Evolutionary conservation across 2,888 invertebrate genomes (phyloP).

Genomic region (Ernsta delagoae): DNA sequence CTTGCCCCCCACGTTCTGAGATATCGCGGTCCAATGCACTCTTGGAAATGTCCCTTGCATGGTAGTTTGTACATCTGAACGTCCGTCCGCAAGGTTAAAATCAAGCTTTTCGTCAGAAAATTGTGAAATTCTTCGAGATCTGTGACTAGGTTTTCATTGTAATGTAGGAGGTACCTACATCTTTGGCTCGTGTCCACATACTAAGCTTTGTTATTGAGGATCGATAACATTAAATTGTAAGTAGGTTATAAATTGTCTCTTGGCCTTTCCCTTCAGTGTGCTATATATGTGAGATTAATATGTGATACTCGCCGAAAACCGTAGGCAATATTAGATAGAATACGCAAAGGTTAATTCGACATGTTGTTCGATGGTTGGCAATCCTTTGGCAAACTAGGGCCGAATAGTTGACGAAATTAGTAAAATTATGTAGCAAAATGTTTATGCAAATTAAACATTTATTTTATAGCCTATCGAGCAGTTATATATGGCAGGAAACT

Average conservation of each 20-base stretch:
- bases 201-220: not conserved
- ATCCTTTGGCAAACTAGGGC: not conserved
- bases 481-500: too few species aligned
- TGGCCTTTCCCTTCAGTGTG: not conserved
- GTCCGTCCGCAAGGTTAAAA: too few species aligned
- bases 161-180: not conserved
- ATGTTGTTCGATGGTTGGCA: constrained; percentile 1
- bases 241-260: not conserved
- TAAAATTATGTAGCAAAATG: not conserved
- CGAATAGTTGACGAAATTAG: too few species aligned
- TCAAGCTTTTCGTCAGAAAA: not conserved
- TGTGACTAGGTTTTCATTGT: not conserved
- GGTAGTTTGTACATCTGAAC: too few species aligned
- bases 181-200: not conserved
- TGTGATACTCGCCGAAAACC: too few species aligned
- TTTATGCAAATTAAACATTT: too few species aligned
- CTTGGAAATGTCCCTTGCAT: too few species aligned
- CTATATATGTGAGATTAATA: not conserved
- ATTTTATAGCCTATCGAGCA: too few species aligned
- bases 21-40: too few species aligned
- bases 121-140: not conserved
- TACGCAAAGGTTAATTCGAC: constrained; percentile 33
- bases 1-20: not conserved
- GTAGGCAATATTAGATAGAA: too few species aligned
- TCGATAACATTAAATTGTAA: not conserved